These are phyloP conservation scores for Semotilus atromaculatus DNA, from an alignment of 2,797 vertebrate species.

Conservation along the genomic window DNA sequence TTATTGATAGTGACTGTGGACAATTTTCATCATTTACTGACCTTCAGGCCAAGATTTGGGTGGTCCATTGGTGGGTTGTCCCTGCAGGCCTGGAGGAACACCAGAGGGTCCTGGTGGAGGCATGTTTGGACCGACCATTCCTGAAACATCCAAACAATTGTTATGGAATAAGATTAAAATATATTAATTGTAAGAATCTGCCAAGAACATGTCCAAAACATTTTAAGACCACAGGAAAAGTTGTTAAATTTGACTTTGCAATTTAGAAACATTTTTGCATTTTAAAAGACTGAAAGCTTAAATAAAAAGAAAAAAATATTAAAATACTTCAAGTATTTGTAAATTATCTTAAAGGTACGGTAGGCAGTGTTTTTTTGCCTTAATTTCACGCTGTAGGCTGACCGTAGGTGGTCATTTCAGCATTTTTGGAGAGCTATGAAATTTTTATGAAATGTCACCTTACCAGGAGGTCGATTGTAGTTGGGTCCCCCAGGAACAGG, in stretches of 20 bases:
- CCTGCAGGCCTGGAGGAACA: constrained; percentile 90
- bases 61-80: constrained; percentile 90
- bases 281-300: not conserved
- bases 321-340: too few species aligned
- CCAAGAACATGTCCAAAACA: not conserved
- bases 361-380: too few species aligned
- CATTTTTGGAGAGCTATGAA: not conserved
- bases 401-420: not conserved
- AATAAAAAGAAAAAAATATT: not conserved
- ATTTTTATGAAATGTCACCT: constrained; percentile 43
- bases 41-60: constrained; percentile 97
- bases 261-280: too few species aligned
- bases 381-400: not conserved
- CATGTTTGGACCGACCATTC: constrained; percentile 95
- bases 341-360: too few species aligned
- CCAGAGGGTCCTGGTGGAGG: constrained; percentile 91
- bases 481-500: constrained; percentile 77
- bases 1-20: not conserved
- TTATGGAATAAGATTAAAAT: not conserved
- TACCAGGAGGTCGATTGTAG: constrained; percentile 93
- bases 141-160: constrained; percentile 65
- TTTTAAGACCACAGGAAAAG: not conserved
- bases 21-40: constrained; percentile 58
- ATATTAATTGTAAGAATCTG: not conserved
- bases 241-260: not conserved